Base-by-base conservation (phyloP, 2,113 vertebrate genomes). In the Cebus imitator region DNA sequence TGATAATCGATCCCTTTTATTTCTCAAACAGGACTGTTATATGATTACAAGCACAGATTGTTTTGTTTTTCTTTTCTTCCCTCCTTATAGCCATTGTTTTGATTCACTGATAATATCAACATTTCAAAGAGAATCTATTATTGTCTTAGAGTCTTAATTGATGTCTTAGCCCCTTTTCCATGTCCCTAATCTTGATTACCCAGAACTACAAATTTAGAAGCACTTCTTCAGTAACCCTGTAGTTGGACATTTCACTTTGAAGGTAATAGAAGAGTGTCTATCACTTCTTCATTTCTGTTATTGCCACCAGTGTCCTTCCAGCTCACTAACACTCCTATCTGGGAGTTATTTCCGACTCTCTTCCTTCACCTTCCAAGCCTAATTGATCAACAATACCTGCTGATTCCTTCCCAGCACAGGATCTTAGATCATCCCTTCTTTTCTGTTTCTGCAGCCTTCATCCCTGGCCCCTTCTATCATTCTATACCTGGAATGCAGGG, bases 331-430 rank as follows among this genome's bases (percentile, higher is more conserved):
- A n/a, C 92, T 94, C 85, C n/a, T 80, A 66, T 50, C 90, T 79
- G 37, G 32, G 21, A 95, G 87, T 96, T 90, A 86, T 91, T 96
- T 95, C 93, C 48, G 3, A 61, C 76, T 96, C 23, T 75, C 75
- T 43, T 90, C 21, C 75, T 96, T 96, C 70, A 92, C 78, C 66
- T 81, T 96, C 72, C 37, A 57, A 0, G 6, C 91, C 94, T 93
- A 92, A 40, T 91, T 96, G 87, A 88, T 95, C 92, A 45, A 79
- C 91, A 94, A 64, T 58, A 92, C 79, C 96, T 81, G 68, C 89
- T 94, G 91, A 85, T 80, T n/a, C 66, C 76, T 90, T 58, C 43
- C 55, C 79, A 93, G 57, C 11, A 21, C 72, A 43, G n/a, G 23
- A 21, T 82, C 86, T 94, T 57, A 83, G 76, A 73, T 97, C 25